Percentiles rank a stretch among this genome's conserved stretches.
These are phyloP conservation scores for Andrena fulva DNA, from an alignment of 2,888 invertebrate genomes.

Conservation along the genomic window DNA sequence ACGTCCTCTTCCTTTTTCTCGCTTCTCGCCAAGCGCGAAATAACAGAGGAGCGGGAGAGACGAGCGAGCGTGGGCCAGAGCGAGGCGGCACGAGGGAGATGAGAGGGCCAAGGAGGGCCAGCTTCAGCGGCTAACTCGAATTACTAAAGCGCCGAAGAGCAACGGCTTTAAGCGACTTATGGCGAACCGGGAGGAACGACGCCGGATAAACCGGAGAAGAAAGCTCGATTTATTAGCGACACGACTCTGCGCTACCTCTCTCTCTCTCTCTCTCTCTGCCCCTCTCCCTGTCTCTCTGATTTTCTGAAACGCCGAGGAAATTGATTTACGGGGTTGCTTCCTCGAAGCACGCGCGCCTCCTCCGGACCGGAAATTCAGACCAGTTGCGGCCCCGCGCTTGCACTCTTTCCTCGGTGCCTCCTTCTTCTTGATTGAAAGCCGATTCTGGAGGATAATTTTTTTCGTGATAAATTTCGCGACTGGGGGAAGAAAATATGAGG, in stretches of 20 bases:
- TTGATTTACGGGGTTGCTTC: slow-evolving; percentile 58
- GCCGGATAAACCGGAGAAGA: slow-evolving; percentile 59
- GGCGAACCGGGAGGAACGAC: slow-evolving; percentile 49
- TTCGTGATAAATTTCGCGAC: not conserved
- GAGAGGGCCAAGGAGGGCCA: not conserved
- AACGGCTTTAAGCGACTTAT: slow-evolving; percentile 72
- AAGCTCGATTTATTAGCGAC: slow-evolving; percentile 64
- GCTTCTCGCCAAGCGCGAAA: slow-evolving; percentile 81
- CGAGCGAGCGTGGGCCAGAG: not conserved
- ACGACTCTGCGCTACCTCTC: slow-evolving; percentile 18
- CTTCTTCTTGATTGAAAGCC: not conserved
- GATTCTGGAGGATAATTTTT: not conserved
- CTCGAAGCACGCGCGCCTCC: slow-evolving; percentile 17
- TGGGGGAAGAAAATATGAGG: not conserved
- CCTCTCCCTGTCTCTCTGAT: slow-evolving; percentile 22
- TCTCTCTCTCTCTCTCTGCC: slow-evolving; percentile 20
- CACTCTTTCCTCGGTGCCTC: not conserved
- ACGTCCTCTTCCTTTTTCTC: slow-evolving; percentile 70
- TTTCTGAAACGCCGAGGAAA: slow-evolving; percentile 39
- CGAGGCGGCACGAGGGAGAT: slow-evolving; percentile 3
- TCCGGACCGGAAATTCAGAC: slow-evolving; percentile 39
- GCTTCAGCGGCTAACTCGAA: slow-evolving; percentile 69
- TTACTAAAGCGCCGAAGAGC: slow-evolving; percentile 73
- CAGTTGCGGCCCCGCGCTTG: not conserved
- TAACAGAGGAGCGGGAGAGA: slow-evolving; percentile 72